Evolutionary conservation across 2,888 invertebrate genomes (phyloP), one percentile per base, ranked within the genome.

Genomic region (Schizotus pectinicornis): DNA sequence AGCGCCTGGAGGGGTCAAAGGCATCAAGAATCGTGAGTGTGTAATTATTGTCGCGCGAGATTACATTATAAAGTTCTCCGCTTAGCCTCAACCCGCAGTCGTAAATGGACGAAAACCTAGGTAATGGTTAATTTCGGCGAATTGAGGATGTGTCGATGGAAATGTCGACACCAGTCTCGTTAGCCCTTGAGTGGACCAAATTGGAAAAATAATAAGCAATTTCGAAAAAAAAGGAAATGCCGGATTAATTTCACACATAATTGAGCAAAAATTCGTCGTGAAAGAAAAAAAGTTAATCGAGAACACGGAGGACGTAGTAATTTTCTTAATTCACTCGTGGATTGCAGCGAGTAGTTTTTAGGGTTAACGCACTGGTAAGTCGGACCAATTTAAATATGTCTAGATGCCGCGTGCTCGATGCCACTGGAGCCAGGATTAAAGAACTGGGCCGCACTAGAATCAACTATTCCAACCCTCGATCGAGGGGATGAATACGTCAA

Each of bases 271-370:
- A 65, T 65, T 65, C 61, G 63, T 57, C 52, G 58, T 55, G 57
- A 58, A 61, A 65, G 61, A 67, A 61, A 64, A 60, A 59, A 62
- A 65, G 48, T 65, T 68, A 68, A 68, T 68, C 65, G 66, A 65
- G 63, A 66, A 64, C 65, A 68, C 60, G 57, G 60, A 59, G 64
- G 64, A 66, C 63, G 64, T 67, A 46, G 66, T 65, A 68, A 68
- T 68, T 68, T 68, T 64, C 66, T 68, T 68, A 68, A 68, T 68
- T 68, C 65, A 62, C 56, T 53, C 63, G 60, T 64, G 66, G 61
- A 68, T 67, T 66, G 66, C 63, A 64, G 57, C 58, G 57, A 55
- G 47, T 50, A 7, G 51, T 50, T 12, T n/a, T 39, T 55, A 59
- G 59, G 70, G 71, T 72, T 72, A 72, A 71, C 67, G 70, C 34